Evolutionary conservation across 2,888 invertebrate species (phyloP), one percentile per base, ranked within the genome.

Genomic region (Lissocephala sabroskyi): DNA sequence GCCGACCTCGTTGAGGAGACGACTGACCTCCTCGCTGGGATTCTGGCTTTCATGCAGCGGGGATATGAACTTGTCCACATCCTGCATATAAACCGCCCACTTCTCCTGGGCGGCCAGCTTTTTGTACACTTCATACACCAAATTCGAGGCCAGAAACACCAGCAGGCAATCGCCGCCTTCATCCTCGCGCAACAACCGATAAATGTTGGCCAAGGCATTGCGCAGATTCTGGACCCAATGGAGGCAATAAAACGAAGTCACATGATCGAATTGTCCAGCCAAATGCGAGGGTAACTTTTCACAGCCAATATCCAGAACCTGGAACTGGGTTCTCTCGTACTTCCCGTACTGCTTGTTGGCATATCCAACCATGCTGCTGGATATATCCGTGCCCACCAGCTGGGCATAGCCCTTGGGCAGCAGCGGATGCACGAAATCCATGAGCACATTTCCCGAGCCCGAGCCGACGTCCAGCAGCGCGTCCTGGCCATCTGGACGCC

Each of bases 191-290:
- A 94, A 82, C 43, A 93, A 80, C 28, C 88, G 84, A 81, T 87
- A 88, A 44, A 94, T 89, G 73, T 91, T 92, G 46, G 84, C 84
- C 45, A 91, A 85, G 0, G 90, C 90, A 64, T 82, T 84, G 80
- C 84, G 65, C 89, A 92, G 84, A 41, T 92, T 87, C 61, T 88
- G 88, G 26, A 93, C 88, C 94, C 94, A 94, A 71, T 94, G 93
- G 2, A 94, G 85, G 54, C 92, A 89, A 79, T 92, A 93, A 79
- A 93, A 93, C 0, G 93, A 93, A 44, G 92, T 89, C 0, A 89
- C 87, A 73, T 92, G 91, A 73, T 90, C 87, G 68, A 91, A 93
- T 19, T 82, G 75, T 43, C 84, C 86, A 11, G 82, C 68, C 37
- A 88, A 67, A 16, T 87, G 83, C 1, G 81, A 78, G 0, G 88